Base-by-base conservation (phyloP, 2,113 vertebrate genomes). In the Nothoprocta perdicaria region DNA sequence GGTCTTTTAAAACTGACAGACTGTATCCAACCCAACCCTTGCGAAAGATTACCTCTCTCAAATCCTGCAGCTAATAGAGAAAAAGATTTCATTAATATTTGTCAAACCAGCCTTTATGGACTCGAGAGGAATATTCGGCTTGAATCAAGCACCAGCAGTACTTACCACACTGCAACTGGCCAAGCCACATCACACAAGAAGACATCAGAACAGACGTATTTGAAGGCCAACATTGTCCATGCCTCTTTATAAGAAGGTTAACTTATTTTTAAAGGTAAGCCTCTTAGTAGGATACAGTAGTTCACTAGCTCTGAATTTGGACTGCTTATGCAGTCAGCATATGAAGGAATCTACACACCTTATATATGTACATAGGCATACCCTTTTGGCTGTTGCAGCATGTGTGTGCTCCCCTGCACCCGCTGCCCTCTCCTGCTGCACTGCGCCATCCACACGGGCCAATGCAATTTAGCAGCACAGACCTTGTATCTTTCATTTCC, bases 71-170 rank as follows among this genome's bases (percentile, higher is more conserved):
- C 1, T 82, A 92, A 79, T n/a, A 74, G 29, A 74, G 35, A 46
- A 72, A 72, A 35, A 76, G 0, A 3, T 67, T 74, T 82, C 65
- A 74, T 87, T 45, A 27, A 74, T 68, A 65, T 68, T 74, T 61
- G 57, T 93, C n/a, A 67, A 90, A 21, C 29, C 62, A 95, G 80
- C 88, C 33, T 71, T 63, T 40, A 62, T 62, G 45, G 68, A 57
- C 3, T 12, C 43, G 62, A 75, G 50, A 85, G 68, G 65, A 89
- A 86, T 73, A 57, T 75, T 84, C 29, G 77, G 6, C 52, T 88
- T 74, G 15, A 71, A 35, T 65, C 43, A 63, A 84, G 46, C 14
- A 27, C 83, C 80, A 68, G 73, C 31, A 40, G 48, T 63, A 29
- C 43, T 75, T 29, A 71, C 45, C 48, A 69, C 0, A 0, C 46